Evolutionary conservation across 2,113 vertebrate genomes (phyloP), one percentile per base, ranked within the genome.

Genomic region (Ctenodactylus gundi): DNA sequence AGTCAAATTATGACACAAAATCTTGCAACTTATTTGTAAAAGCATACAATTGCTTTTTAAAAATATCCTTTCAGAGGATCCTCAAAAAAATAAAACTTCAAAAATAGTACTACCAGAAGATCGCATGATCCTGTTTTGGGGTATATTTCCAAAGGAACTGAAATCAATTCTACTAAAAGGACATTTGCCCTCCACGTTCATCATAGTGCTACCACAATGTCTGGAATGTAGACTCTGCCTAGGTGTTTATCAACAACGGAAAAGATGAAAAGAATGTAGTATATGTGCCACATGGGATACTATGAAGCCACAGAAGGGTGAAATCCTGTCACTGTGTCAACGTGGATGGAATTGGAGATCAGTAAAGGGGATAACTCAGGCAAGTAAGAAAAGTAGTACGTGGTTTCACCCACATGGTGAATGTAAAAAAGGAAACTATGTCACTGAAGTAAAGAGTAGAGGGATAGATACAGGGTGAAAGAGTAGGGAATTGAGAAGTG

Each of bases 381-480:
- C 34, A 17, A 15, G 11, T 36, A 12, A 51, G 75, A 64, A 10
- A 78, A 44, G 21, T 21, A 20, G n/a, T n/a, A 1, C 21, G 12
- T 41, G 55, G 21, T 15, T 7, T 72, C 36, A 53, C 7, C n/a
- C 13, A 20, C 7, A 10, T 3, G 4, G 17, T 20, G 6, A 29
- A n/a, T 34, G 9, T 14, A n/a, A n/a, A 58, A 39, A 4, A 41
- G 8, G 1, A n/a, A n/a, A n/a, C 68, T 27, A 39, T 36, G 1
- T 23, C 46, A 11, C 4, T 49, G 39, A 86, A 73, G 64, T 21
- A 7, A 39, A 72, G 29, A 39, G 27, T 12, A 60, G 73, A 53
- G 9, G 2, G 9, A 49, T 51, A 27, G 15, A 3, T 36, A 3
- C 34, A 7, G 29, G 36, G 18, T 31, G 9, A 1, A 14, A 8